A percentile compares a stretch with the other conserved stretches of the same genome.
Evolutionary conservation across 2,113 vertebrate species (phyloP).

Genomic region (Ranitomeya variabilis): DNA sequence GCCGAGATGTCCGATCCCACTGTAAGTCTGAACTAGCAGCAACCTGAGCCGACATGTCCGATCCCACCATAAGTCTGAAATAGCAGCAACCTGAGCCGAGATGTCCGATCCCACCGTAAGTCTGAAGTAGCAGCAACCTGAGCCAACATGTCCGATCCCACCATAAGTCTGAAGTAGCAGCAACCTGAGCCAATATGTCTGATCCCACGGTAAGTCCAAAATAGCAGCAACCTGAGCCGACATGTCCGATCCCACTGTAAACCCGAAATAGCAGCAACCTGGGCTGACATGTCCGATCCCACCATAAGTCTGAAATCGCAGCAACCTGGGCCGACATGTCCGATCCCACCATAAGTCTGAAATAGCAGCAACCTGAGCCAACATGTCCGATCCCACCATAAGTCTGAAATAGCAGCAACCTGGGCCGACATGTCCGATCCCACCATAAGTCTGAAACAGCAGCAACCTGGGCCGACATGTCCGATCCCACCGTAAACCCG

Average conservation of each 20-base stretch:
- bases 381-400: conserved; percentile 95
- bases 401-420: no score
- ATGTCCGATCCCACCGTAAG: conserved; percentile 93
- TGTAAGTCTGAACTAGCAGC: conserved; percentile 70
- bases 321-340: no score
- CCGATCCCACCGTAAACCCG: conserved; percentile 93
- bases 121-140: no score
- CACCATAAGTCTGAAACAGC: conserved; percentile 99
- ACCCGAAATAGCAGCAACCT: conserved; percentile 99
- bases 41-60: no score
- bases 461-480: conserved; percentile 98
- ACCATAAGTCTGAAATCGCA: no score
- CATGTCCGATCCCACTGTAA: no score
- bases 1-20: conserved; percentile 93
- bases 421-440: no score
- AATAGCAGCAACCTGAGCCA: conserved; percentile 99
- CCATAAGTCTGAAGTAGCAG: conserved; percentile 91
- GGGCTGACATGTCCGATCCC: conserved; percentile 94
- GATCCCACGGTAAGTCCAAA: conserved; percentile 94
- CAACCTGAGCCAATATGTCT: conserved; percentile 95
- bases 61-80: conserved; percentile 77
- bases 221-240: no score
- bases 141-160: no score
- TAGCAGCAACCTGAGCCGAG: conserved; percentile 98
- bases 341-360: no score